Evolutionary conservation across 1,140 invertebrate genomes (phyloP).

Genomic region (Paralvinella palmiformis): DNA sequence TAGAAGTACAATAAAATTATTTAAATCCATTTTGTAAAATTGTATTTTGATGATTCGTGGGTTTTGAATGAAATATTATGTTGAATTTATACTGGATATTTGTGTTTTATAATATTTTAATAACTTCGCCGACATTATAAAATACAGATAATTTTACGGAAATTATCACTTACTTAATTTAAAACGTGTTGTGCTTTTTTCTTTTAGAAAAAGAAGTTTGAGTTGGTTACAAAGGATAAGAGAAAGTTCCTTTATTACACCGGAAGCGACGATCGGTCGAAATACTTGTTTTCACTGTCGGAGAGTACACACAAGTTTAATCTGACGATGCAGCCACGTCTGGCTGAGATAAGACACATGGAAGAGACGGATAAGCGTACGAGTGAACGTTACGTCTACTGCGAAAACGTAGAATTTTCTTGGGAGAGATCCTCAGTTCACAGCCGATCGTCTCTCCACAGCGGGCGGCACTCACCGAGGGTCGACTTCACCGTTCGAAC

Average conservation of each 20-base stretch:
- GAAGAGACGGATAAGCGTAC: neutral
- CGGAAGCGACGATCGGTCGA: conserved; percentile 83
- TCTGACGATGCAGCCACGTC: conserved; percentile 75
- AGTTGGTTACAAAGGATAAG: conserved; percentile 64
- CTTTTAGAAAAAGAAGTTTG: conserved; percentile 84
- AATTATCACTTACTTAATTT: no score
- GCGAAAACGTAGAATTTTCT: conserved; percentile 37
- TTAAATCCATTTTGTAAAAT: no score
- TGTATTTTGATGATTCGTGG: no score
- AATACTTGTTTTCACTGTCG: conserved; percentile 79
- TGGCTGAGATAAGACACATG: neutral
- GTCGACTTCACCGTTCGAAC: neutral
- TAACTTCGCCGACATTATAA: no score
- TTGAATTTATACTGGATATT: no score
- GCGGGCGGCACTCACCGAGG: conserved; percentile 26
- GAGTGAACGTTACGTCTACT: conserved; percentile 49
- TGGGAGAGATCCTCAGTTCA: conserved; percentile 31
- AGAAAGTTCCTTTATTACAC: conserved; percentile 81
- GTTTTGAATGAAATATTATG: no score
- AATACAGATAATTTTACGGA: no score
- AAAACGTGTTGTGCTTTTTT: no score
- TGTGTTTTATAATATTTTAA: no score
- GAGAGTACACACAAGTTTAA: conserved; percentile 89
- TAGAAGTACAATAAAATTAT: no score
- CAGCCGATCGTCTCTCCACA: conserved; percentile 23